Percentiles rank a stretch among this genome's conserved stretches.
phyloP scores from a whole-genome alignment of 1,140 invertebrate genomes.

The Bactericera cockerelli region DNA sequence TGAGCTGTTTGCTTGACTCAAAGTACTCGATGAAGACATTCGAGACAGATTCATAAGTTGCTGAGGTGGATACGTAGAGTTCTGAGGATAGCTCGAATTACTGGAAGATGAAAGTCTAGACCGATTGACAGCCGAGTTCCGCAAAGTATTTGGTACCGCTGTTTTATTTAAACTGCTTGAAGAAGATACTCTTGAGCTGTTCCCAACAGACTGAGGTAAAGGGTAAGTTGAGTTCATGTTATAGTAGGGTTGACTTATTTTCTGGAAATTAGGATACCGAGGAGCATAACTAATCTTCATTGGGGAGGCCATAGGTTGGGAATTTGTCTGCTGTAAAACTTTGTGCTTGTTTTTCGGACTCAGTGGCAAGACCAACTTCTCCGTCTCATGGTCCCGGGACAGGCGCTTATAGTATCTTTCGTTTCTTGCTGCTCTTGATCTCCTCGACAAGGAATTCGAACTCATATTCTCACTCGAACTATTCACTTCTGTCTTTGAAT shows the following conservation, averaged over 20 bases:
- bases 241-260: slow-evolving; percentile 20
- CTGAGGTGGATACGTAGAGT: slow-evolving; percentile 12
- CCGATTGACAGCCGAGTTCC: neutral
- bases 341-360: slow-evolving; percentile 11
- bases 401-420: slow-evolving; percentile 60
- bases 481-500: neutral
- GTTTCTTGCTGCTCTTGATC: slow-evolving; percentile 49
- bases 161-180: slow-evolving; percentile 10
- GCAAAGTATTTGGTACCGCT: neutral
- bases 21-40: slow-evolving; percentile 3
- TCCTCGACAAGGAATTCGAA: slow-evolving; percentile 31
- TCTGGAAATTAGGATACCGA: slow-evolving; percentile 25
- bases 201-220: neutral
- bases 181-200: neutral
- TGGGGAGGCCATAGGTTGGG: slow-evolving; percentile 10
- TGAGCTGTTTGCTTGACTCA: neutral
- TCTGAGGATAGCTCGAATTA: slow-evolving; percentile 8
- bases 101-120: neutral
- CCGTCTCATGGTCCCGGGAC: slow-evolving; percentile 42
- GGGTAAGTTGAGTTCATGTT: slow-evolving; percentile 3
- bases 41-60: neutral
- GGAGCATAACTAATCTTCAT: slow-evolving; percentile 22
- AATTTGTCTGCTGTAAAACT: slow-evolving; percentile 2
- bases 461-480: neutral
- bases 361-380: slow-evolving; percentile 2